Conservation (phyloP, 2,113 vertebrate genomes). For the Heterotilapia buettikoferi region DNA sequence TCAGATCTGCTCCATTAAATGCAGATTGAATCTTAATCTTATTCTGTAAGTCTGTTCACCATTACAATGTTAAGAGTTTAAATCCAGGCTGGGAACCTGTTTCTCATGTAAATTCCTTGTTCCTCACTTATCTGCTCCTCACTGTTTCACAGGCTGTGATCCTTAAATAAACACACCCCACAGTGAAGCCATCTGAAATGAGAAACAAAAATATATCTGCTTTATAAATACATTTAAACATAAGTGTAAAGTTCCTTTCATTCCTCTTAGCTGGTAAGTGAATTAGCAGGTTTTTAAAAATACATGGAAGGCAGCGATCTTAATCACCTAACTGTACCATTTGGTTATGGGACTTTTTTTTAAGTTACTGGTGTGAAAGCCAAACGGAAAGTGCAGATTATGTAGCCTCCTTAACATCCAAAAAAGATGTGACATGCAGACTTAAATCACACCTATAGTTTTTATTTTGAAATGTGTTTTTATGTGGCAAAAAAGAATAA, state of each 20-base stretch:
- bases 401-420: neutral
- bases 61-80: conserved; percentile 76
- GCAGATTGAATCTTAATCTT: conserved; percentile 72
- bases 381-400: neutral
- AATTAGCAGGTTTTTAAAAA: neutral
- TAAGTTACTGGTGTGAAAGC: neutral
- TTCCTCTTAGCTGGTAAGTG: neutral
- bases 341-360: neutral
- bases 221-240: neutral
- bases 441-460: neutral
- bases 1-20: conserved; percentile 69
- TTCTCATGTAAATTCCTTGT: conserved; percentile 67
- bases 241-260: neutral
- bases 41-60: conserved; percentile 71
- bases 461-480: neutral
- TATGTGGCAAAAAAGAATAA: neutral
- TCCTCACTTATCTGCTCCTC: conserved; percentile 38
- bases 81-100: conserved; percentile 65
- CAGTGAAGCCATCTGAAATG: conserved; percentile 6
- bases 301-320: neutral
- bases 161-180: conserved; percentile 55
- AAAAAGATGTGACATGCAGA: neutral
- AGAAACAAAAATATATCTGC: neutral
- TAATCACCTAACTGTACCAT: neutral
- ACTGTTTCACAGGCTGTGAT: conserved; percentile 51